Evolutionary conservation across 2,113 vertebrate species (phyloP).

Genomic region (Tupaia tana): DNA sequence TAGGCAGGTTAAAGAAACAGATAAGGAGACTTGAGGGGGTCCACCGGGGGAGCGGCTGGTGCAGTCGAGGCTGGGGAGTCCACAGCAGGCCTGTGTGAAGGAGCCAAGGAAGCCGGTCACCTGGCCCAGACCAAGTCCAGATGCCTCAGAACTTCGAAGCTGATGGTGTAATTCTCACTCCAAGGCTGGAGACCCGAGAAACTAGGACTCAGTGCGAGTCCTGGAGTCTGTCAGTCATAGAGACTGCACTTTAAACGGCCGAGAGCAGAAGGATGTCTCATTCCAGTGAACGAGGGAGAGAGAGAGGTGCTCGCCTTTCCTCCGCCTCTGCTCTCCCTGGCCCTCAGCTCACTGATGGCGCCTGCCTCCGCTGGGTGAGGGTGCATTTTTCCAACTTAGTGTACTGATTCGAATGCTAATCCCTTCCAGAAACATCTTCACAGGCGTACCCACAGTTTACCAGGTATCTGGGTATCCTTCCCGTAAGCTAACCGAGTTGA

Average conservation of each 20-base stretch:
- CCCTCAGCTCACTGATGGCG: not conserved
- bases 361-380: not conserved
- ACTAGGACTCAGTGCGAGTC: not conserved
- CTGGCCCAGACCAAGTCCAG: not conserved
- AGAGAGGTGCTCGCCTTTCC: not conserved
- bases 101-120: not conserved
- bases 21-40: not conserved
- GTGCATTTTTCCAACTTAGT: not conserved
- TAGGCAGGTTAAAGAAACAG: not conserved
- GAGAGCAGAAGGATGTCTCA: not conserved
- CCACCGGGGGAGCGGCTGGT: not conserved
- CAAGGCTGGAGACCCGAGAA: not conserved
- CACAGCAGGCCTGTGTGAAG: not conserved
- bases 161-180: not conserved
- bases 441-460: not conserved
- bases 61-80: not conserved
- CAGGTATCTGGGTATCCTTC: no score
- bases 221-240: not conserved
- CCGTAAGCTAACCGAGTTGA: not conserved
- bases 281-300: rapidly evolving
- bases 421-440: not conserved
- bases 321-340: not conserved
- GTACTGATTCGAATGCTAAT: not conserved
- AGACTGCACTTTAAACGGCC: not conserved
- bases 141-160: not conserved